phyloP scores from a whole-genome alignment of 2,113 vertebrate genomes.

The Hippocampus zosterae region DNA sequence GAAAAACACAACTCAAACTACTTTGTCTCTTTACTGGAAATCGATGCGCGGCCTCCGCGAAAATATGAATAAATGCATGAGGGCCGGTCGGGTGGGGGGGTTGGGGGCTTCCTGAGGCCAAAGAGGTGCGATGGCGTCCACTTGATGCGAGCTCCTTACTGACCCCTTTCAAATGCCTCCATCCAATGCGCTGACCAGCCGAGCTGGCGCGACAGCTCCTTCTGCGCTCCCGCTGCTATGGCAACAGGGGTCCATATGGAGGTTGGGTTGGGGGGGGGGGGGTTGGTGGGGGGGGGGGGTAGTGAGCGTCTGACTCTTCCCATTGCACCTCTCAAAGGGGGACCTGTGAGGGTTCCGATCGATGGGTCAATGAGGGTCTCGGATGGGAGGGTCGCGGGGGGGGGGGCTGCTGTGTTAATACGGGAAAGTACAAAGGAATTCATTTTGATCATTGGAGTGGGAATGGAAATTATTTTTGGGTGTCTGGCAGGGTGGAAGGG shows the following conservation, averaged over 20 bases:
- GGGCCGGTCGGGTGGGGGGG: not conserved
- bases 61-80: slow-evolving; percentile 19
- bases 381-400: not conserved
- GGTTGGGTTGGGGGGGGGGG: not conserved
- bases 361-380: not conserved
- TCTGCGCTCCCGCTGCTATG: slow-evolving; percentile 45
- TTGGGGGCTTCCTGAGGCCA: not conserved
- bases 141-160: slow-evolving; percentile 10
- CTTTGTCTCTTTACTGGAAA: not conserved
- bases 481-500: no score
- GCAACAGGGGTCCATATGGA: slow-evolving; percentile 49
- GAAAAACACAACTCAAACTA: not conserved
- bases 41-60: not conserved
- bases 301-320: not conserved
- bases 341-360: slow-evolving; percentile 4
- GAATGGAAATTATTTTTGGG: not conserved
- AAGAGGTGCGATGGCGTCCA: slow-evolving; percentile 6
- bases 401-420: not conserved
- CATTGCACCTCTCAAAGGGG: slow-evolving; percentile 30
- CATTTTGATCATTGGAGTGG: not conserved
- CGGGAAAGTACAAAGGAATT: not conserved
- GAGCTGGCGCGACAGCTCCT: slow-evolving; percentile 18
- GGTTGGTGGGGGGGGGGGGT: not conserved
- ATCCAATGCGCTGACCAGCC: slow-evolving; percentile 32
- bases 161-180: slow-evolving; percentile 35